Base-by-base conservation (phyloP, 1,140 invertebrate genomes). In the Panagrolaimus sp. region DNA sequence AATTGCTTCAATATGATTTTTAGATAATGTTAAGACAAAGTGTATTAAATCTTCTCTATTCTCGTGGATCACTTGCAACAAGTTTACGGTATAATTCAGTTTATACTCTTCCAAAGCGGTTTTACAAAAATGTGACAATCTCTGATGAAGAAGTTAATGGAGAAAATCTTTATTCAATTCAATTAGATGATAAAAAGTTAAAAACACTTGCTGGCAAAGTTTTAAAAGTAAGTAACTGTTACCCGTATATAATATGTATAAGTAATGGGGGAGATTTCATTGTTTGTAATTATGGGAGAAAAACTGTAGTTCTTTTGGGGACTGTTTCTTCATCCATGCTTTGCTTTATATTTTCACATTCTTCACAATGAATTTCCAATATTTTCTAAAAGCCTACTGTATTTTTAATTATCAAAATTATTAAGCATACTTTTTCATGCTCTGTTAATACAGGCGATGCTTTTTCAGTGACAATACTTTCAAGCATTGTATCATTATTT, bases 121-220 rank as follows among this genome's bases (percentile, higher is more conserved):
- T 70, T 67, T 70, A 70, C 67, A 70, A 70, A 25, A 14, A 72
- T 63, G 69, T 70, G 9, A 23, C 25, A 0, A 43, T 70, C 14
- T 11, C 11, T 1, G 51, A 57, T 57, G 43, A 72, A 16, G 68
- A 57, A 25, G 51, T 11, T 2, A 16, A 57, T 27, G 51, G 51
- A 5, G 42, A 53, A 3, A 20, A 45, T 16, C 69, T 27, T 57
- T 57, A 44, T 68, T 72, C 45, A 23, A 68, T 73, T 38, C 31
- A 47, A 38, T 66, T 73, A 11, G 72, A 73, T n/a, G 48, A 72
- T 20, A 27, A 62, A 42, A 53, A 65, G 8, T 61, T 73, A 16
- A 70, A 71, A 27, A 73, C 47, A 38, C 70, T 71, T 2, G 42
- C 38, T 45, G 73, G 73, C 3, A 64, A 70, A 9, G 13, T 38